phyloP scores from a whole-genome alignment of 2,888 invertebrate genomes.

The Volucella zonaria region DNA sequence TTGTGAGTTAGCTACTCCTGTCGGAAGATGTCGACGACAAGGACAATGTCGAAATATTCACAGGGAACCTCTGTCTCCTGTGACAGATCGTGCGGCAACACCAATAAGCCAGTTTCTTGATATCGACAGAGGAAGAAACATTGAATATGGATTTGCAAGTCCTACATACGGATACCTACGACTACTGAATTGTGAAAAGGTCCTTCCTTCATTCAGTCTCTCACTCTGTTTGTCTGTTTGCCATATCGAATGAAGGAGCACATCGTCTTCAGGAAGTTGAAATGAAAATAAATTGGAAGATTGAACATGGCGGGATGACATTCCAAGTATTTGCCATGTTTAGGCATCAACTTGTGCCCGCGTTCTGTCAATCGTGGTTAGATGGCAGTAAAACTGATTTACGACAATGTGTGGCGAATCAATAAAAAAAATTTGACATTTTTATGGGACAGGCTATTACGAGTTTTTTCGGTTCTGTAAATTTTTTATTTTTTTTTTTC shows the following conservation, averaged over 20 bases:
- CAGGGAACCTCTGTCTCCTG: constrained; percentile 1
- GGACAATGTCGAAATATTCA: constrained; percentile 23
- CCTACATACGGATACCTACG: constrained; percentile 1
- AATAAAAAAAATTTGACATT: constrained; percentile 22
- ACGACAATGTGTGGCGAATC: constrained; percentile 24
- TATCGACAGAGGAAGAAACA: constrained; percentile 25
- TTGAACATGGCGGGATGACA: constrained; percentile 15
- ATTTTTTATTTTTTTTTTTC: too few species aligned
- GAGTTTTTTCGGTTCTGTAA: too few species aligned
- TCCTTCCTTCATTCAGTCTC: not conserved
- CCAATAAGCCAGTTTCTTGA: constrained; percentile 40
- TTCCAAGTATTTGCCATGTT: constrained; percentile 19
- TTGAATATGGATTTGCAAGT: constrained; percentile 61
- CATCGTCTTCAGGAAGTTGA: not conserved
- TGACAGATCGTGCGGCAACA: constrained; percentile 31
- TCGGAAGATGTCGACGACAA: constrained; percentile 16
- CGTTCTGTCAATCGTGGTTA: constrained; percentile 48
- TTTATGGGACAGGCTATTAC: constrained; percentile 32
- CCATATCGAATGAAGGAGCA: not conserved
- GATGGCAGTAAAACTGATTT: constrained; percentile 60
- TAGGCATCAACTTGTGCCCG: constrained; percentile 22
- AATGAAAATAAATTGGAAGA: constrained; percentile 64
- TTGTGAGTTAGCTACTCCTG: constrained; percentile 42
- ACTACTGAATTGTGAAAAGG: constrained; percentile 32
- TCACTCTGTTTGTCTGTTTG: constrained; percentile 4